Conservation (phyloP, 2,797 vertebrate genomes). For the Pipistrellus kuhlii region DNA sequence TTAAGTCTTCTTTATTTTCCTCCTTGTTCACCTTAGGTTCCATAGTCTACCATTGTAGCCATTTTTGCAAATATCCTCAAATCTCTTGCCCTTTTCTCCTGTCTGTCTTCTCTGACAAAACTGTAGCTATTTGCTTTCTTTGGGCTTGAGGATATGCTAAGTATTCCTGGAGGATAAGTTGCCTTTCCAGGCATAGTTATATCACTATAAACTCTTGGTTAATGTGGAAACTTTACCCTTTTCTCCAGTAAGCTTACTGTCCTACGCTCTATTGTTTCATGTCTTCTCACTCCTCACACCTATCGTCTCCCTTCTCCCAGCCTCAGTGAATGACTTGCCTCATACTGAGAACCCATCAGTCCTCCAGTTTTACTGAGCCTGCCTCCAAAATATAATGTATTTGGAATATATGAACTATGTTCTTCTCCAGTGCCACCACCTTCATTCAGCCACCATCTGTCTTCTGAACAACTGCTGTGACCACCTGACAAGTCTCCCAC, state of each 20-base stretch:
- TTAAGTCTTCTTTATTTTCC: background rate
- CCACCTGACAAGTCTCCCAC: background rate
- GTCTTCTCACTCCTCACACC: background rate
- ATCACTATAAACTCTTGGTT: background rate
- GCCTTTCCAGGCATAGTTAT: background rate
- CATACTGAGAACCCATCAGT: background rate
- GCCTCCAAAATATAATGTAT: background rate
- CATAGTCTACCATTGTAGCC: background rate
- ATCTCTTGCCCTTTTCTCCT: background rate
- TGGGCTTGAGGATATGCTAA: background rate
- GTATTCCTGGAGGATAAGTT: background rate
- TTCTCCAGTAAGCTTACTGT: background rate
- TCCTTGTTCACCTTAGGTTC: conserved; percentile 22
- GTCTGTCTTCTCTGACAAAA: background rate
- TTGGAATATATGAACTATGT: background rate
- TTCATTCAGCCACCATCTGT: background rate
- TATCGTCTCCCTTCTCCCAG: background rate
- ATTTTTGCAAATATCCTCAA: background rate
- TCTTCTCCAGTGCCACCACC: background rate
- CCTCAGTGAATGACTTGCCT: background rate
- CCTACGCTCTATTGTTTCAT: background rate
- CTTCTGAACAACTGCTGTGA: background rate
- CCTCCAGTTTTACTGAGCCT: background rate
- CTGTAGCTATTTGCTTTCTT: background rate
- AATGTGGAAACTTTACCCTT: background rate